Base-by-base conservation (phyloP, 2,113 vertebrate genomes). In the Dunckerocampus dactyliophorus region DNA sequence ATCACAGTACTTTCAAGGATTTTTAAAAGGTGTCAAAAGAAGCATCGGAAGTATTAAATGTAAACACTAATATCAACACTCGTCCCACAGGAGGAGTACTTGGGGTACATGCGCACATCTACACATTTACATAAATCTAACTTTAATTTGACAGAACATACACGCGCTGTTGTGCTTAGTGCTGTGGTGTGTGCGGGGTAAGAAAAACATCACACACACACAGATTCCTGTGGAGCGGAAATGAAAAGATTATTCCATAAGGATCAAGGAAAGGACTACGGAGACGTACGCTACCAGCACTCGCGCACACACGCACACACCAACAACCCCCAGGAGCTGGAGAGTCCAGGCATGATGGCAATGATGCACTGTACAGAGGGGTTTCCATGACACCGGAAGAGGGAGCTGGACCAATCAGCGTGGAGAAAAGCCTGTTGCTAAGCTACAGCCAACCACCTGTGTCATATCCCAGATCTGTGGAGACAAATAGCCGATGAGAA, bases 401-500 rank as follows among this genome's bases (percentile, higher is more conserved):
- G 72, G 62, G 71, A 63, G 57, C 31, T 42, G 69, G 59, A 4
- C 83, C 75, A 82, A 70, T 99, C 94, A 99, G 79, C 89, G 92
- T 0, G 92, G 83, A 77, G 95, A 91, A 81, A 95, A 95, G 59
- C 94, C 95, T 45, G 95, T 92, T 53, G 96, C 96, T 88, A 95
- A 90, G 84, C 94, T 94, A 89, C 94, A 94, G 77, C 95, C 96
- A 80, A 97, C 91, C 83, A 98, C 92, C 53, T 97, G 96, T 0
- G 93, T 94, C 95, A 98, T 94, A 81, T 98, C 96, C 96, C 96
- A 99, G 72, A 99, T 95, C 96, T 99, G 87, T 53, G 54, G 62
- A 85, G 68, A 82, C 64, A 85, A 68, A 69, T 59, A 63, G 45
- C 43, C 51, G 64, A 71, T 54, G 31, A 72, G 0, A 12, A 55